These are phyloP conservation scores for Sorex fumeus DNA, from an alignment of 2,113 vertebrate genomes.

Conservation along the genomic window DNA sequence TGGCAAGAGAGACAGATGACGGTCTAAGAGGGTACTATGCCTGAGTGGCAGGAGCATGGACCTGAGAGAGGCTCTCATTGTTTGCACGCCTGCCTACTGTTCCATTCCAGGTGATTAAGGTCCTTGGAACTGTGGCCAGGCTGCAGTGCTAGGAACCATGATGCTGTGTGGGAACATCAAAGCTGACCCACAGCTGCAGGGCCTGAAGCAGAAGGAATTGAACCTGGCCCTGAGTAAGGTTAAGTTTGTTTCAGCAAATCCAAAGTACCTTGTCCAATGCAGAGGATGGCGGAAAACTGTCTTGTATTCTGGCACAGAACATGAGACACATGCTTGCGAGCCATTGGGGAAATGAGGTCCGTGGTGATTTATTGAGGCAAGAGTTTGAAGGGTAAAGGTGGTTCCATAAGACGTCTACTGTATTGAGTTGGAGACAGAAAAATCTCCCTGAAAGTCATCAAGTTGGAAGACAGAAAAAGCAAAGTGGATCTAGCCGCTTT, in stretches of 20 bases:
- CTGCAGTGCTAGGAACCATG: slow-evolving; percentile 36
- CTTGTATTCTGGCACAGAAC: slow-evolving; percentile 26
- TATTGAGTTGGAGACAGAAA: neutral
- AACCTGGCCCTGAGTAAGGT: neutral
- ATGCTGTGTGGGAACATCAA: neutral
- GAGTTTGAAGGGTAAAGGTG: neutral
- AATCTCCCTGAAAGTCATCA: neutral
- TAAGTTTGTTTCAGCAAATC: slow-evolving; percentile 41
- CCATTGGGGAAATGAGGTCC: neutral
- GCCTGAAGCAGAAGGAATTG: neutral
- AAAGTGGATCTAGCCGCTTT: neutral
- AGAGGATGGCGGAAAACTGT: slow-evolving; percentile 11
- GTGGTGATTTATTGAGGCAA: neutral
- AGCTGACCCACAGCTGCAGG: neutral
- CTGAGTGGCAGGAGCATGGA: neutral
- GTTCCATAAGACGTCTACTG: neutral
- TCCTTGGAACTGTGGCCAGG: slow-evolving; percentile 5
- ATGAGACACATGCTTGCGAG: slow-evolving; percentile 13
- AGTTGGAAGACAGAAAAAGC: slow-evolving; percentile 17
- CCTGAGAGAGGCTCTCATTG: neutral
- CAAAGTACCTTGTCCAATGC: slow-evolving; percentile 24
- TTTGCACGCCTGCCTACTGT: neutral
- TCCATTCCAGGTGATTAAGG: neutral
- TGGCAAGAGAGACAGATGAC: slow-evolving; percentile 10
- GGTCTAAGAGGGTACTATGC: neutral